Evolutionary conservation across 2,888 invertebrate genomes (phyloP), one percentile per base, ranked within the genome.

Genomic region (Slavum lentiscoides): DNA sequence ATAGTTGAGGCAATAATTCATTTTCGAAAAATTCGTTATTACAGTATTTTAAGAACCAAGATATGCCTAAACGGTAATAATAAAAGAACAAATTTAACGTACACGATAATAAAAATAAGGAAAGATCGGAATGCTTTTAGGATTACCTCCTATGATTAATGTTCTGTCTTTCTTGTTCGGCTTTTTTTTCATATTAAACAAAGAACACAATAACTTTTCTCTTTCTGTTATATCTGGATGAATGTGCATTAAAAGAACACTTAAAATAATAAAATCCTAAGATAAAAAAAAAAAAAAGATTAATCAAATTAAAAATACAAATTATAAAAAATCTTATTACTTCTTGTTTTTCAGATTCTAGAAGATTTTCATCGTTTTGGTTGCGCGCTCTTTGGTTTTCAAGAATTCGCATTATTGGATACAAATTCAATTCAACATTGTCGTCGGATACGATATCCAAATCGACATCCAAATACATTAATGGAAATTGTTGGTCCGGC

Each of bases 101-200:
- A 59, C 30, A 53, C 11, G 13, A 15, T 64, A 62, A 64, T 64
- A 37, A n/a, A n/a, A 1, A 11, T 55, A 68, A 7, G 8, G 80
- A 69, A 55, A 64, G 15, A 55, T 21, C 61, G 30, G 59, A 67
- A 61, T 64, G 19, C 39, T 4, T 39, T 68, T 9, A 21, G 37
- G 76, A 80, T 76, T 85, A 88, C 90, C 90, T 77, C 88, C 87
- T 83, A 90, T 85, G 84, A 91, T 89, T 84, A 88, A 86, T 83
- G 87, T 88, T 85, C 92, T 87, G 85, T 93, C 92, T 53, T 89
- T 89, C 82, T 90, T 89, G 74, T 90, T 90, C 2, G 92, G 92
- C 84, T 90, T 89, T 84, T 93, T 93, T 84, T 92, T 92, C 75
- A 92, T 86, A 86, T 91, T 92, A 84, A 93, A 92, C 62, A 92